Base-by-base conservation (phyloP, 2,113 vertebrate species). In the Myrmophylax atrothorax region DNA sequence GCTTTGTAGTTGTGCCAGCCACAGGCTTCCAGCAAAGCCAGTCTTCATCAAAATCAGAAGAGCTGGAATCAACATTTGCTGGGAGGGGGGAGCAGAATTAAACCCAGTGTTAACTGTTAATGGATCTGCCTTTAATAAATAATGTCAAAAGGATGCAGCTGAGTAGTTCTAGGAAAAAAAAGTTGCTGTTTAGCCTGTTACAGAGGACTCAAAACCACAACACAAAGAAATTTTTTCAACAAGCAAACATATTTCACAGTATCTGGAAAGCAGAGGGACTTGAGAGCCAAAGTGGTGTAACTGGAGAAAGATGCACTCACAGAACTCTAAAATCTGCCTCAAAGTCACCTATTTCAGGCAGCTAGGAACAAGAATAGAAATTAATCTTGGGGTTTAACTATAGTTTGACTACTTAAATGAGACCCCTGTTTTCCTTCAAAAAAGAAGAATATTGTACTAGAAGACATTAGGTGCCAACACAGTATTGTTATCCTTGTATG, bases 1-100 rank as follows among this genome's bases (percentile, higher is more conserved):
- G 87, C 92, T 94, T 96, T 97, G 93, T 96, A 90, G 91, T 84
- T 67, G 74, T 94, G 93, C 96, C 96, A 97, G 75, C 59, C 91
- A 90, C 76, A 80, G 59, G 70, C 91, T 95, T 92, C 70, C 95
- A 97, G 93, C 52, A 94, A 97, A 96, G 74, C 38, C 77, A 97
- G 84, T 87, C 89, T 85, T 72, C 84, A 97, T 95, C 85, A 96
- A 93, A 94, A 96, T 94, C 91, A 97, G 82, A 90, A 95, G 76
- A 87, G 92, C 73, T 91, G 60, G 56, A 91, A 93, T 90, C 82
- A 86, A 80, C 60, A 73, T 89, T 92, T 89, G 49, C 79, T 77
- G 13, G 14, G 84, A 13, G 40, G n/a, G 50, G 52, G 35, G 26
- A 49, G 38, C 14, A 37, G 17, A 91, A 88, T 90, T 88, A 95